Evolutionary conservation across 2,113 vertebrate species (phyloP).

Genomic region (Percina caprodes): DNA sequence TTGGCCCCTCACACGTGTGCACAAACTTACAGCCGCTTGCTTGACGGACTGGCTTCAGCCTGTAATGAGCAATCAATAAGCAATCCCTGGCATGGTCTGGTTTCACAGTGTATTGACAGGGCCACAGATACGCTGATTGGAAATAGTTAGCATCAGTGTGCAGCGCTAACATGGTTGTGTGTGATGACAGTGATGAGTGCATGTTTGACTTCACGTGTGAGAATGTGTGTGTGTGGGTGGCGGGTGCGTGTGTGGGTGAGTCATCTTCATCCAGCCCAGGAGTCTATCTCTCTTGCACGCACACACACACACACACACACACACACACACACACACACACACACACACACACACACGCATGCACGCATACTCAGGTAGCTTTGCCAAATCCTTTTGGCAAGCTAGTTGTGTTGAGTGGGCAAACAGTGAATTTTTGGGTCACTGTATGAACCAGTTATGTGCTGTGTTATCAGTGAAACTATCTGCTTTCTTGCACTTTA

Average conservation of each 20-base stretch:
- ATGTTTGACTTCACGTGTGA: slow-evolving; percentile 54
- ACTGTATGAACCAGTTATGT: slow-evolving; percentile 16
- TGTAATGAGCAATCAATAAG: slow-evolving; percentile 77
- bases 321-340: slow-evolving; percentile 35
- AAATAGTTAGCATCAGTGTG: slow-evolving; percentile 72
- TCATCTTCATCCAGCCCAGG: slow-evolving; percentile 64
- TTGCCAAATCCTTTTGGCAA: slow-evolving; percentile 63
- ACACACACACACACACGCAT: slow-evolving; percentile 33
- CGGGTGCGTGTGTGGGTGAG: slow-evolving; percentile 56
- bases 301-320: not conserved
- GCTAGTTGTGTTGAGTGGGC: slow-evolving; percentile 40
- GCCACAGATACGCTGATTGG: slow-evolving; percentile 64
- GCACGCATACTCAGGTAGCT: slow-evolving; percentile 44
- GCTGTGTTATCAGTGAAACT: slow-evolving; percentile 3
- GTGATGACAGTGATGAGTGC: slow-evolving; percentile 61
- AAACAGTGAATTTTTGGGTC: slow-evolving; percentile 44
- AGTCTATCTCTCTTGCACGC: slow-evolving; percentile 29
- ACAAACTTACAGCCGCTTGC: slow-evolving; percentile 13
- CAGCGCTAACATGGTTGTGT: slow-evolving; percentile 64
- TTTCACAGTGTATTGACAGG: slow-evolving; percentile 62
- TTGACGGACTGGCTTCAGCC: slow-evolving; percentile 42
- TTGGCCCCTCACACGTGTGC: slow-evolving; percentile 18
- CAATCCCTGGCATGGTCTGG: slow-evolving; percentile 67
- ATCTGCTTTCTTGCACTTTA: not conserved
- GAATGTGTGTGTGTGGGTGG: not conserved